Evolutionary conservation across 2,797 vertebrate species (phyloP).

Genomic region (Naso thynnoides): DNA sequence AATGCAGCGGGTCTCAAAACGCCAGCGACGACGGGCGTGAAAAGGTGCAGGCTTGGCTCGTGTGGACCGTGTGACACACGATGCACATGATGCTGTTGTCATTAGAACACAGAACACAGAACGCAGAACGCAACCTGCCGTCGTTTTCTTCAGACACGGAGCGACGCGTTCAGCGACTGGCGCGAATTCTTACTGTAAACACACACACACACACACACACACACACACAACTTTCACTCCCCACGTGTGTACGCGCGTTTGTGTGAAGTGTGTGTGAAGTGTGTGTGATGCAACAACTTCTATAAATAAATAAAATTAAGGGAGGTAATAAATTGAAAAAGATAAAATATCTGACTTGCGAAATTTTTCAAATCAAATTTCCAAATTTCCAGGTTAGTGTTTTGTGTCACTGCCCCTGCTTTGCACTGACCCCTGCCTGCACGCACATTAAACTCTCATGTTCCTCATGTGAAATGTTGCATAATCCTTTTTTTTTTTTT

Average conservation of each 20-base stretch:
- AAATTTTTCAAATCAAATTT: too few relatives aligned
- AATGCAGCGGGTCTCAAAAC: background rate
- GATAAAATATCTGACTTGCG: background rate
- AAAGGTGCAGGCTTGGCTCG: slow-evolving; percentile 7
- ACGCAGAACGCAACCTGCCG: slow-evolving; percentile 1
- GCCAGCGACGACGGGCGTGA: slow-evolving; percentile 3
- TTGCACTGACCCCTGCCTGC: slow-evolving; percentile 3
- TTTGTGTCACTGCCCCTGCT: too few relatives aligned
- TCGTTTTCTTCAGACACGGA: background rate
- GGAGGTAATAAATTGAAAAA: background rate
- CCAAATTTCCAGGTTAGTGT: too few relatives aligned
- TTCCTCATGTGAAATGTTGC: slow-evolving; percentile 53
- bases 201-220: background rate
- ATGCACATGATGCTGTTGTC: slow-evolving; percentile 3
- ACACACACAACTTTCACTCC: background rate
- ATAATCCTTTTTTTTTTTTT: slow-evolving; percentile 27
- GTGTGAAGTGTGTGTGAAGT: background rate
- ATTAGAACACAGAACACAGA: slow-evolving; percentile 4
- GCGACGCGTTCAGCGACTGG: background rate
- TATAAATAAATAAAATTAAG: background rate
- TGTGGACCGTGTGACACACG: slow-evolving; percentile 1
- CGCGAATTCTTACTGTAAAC: background rate
- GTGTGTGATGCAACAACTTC: background rate
- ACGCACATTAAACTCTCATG: slow-evolving; percentile 19
- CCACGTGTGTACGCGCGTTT: slow-evolving; percentile 3